phyloP scores from a whole-genome alignment of 64 coral and sea anemone genomes.

The Dendronephthya gigantea region DNA sequence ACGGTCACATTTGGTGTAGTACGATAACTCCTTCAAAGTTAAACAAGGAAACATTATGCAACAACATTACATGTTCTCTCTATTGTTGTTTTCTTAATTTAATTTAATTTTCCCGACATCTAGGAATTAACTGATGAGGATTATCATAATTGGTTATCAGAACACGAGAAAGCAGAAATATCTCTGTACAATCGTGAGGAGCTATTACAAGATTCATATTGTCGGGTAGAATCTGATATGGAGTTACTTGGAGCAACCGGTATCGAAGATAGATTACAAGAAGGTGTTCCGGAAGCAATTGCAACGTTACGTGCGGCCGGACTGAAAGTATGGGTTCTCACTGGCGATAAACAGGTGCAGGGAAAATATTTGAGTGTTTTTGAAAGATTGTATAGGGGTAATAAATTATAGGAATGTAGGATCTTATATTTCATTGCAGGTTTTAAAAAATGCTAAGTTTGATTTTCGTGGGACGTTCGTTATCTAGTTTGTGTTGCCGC shows the following conservation, averaged over 20 bases:
- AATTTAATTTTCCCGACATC: not conserved
- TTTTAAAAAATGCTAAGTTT: too few species aligned
- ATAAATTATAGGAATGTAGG: not conserved
- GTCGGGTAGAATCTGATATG: constrained; percentile 58
- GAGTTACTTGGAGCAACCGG: constrained; percentile 89
- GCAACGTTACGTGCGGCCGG: constrained; percentile 81
- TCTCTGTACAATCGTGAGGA: constrained; percentile 66
- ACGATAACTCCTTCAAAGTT: too few species aligned
- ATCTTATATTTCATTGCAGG: not conserved
- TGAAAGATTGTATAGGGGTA: too few species aligned
- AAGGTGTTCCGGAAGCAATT: constrained; percentile 91
- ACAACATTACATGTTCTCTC: too few species aligned
- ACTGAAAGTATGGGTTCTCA: constrained; percentile 92
- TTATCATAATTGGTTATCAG: constrained; percentile 57
- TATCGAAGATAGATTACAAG: constrained; percentile 92
- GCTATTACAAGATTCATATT: constrained; percentile 59
- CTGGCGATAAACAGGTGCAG: constrained; percentile 98
- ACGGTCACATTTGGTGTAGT: not conserved
- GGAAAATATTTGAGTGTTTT: not conserved
- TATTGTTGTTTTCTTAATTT: too few species aligned
- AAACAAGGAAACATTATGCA: too few species aligned
- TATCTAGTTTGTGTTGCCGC: too few species aligned
- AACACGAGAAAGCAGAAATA: constrained; percentile 71
- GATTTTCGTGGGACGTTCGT: not conserved
- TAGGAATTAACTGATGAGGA: constrained; percentile 69